phyloP scores from a whole-genome alignment of 2,113 vertebrate species.

The Gadus macrocephalus region DNA sequence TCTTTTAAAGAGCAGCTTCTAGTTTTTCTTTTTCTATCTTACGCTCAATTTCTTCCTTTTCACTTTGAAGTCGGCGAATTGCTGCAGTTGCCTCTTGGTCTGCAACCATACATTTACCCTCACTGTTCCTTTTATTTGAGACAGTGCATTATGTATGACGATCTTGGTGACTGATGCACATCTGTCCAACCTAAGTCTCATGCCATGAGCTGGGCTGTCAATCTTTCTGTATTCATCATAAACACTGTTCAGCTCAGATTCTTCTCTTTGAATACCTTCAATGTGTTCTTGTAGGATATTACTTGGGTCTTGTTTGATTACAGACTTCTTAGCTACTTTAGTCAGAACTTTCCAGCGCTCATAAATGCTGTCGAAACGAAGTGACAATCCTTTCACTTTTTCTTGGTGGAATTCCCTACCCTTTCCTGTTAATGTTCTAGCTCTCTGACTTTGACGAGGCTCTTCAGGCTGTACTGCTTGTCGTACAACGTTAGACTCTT shows the following conservation, averaged over 20 bases:
- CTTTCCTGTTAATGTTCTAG: slow-evolving; percentile 26
- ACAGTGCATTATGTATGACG: neutral
- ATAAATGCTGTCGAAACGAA: slow-evolving; percentile 27
- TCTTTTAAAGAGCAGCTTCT: slow-evolving; percentile 23
- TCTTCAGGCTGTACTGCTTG: slow-evolving; percentile 1
- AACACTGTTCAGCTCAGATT: slow-evolving; percentile 8
- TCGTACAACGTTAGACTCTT: neutral
- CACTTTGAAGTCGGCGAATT: slow-evolving; percentile 8
- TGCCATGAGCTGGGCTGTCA: neutral
- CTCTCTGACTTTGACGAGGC: slow-evolving; percentile 22
- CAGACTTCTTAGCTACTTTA: slow-evolving; percentile 26
- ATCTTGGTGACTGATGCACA: neutral
- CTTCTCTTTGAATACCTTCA: slow-evolving; percentile 4
- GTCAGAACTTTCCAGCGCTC: slow-evolving; percentile 22
- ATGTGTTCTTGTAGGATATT: slow-evolving; percentile 27
- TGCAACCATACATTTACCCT: slow-evolving; percentile 7
- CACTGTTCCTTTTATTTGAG: neutral
- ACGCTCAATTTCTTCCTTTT: slow-evolving; percentile 19
- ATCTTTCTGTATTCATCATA: slow-evolving; percentile 16
- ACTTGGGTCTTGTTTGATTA: slow-evolving; percentile 17
- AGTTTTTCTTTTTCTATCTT: slow-evolving; percentile 19
- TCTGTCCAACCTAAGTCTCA: neutral
- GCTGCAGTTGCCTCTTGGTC: slow-evolving; percentile 20
- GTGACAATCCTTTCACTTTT: slow-evolving; percentile 4
- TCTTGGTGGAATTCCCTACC: slow-evolving; percentile 24